phyloP scores from a whole-genome alignment of 2,113 vertebrate species.

The Machaerirhynchus nigripectus region DNA sequence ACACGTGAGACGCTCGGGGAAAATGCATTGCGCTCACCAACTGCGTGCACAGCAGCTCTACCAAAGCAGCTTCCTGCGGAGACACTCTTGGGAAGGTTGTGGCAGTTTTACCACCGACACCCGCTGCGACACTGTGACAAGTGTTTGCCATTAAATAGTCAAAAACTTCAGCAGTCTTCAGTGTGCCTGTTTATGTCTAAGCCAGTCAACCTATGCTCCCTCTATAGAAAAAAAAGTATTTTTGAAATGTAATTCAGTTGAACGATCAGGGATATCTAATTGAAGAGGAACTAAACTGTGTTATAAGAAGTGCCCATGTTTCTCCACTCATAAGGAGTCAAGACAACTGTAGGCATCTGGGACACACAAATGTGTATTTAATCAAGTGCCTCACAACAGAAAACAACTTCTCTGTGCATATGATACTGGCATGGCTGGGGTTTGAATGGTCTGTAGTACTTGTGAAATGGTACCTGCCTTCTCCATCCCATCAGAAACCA shows the following conservation, averaged over 20 bases:
- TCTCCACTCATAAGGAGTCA: neutral
- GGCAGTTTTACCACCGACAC: no score
- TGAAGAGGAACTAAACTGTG: neutral
- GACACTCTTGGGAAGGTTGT: no score
- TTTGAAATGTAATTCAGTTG: neutral
- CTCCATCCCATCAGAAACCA: neutral
- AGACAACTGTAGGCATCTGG: neutral
- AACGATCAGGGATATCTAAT: neutral
- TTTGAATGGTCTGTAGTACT: neutral
- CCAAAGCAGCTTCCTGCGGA: no score
- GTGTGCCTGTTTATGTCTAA: neutral
- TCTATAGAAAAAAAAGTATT: neutral
- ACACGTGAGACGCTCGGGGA: no score
- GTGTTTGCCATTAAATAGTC: neutral
- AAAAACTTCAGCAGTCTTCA: neutral
- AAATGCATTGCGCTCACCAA: no score
- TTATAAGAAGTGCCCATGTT: neutral
- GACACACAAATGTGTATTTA: neutral
- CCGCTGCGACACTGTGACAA: no score
- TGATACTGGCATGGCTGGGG: neutral
- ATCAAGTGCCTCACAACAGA: neutral
- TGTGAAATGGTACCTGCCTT: neutral
- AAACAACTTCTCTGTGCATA: neutral
- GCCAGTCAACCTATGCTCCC: neutral
- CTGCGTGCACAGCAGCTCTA: no score